Base-by-base conservation (phyloP, 2,113 vertebrate genomes). In the Paramormyrops kingsleyae region DNA sequence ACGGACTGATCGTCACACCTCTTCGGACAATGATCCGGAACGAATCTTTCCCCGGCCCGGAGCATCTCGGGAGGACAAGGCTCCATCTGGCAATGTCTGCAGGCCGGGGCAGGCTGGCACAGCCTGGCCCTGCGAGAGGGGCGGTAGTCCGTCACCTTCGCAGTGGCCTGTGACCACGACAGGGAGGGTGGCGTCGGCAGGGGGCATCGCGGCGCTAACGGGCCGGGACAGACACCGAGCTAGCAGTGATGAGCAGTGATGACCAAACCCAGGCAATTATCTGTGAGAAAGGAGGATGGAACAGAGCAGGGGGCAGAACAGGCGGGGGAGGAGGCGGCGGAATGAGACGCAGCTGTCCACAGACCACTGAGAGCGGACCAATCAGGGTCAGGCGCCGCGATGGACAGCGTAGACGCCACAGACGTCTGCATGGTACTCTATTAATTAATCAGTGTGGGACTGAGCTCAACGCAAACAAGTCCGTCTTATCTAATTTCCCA, bases 21-120 rank as follows among this genome's bases (percentile, higher is more conserved):
- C 85, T 35, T 9, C 85, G 31, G 85, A 35, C n/a, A 15, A 47
- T 35, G 85, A 87, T 53, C 27, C 31, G 31, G 50, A 87, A 53
- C 12, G 31, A 87, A 87, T 53, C 85, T 35, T 31, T 87, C 47
- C 49, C 17, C 31, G 31, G 85, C 50, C 50, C 3, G 50, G 50
- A 5, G 17, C 85, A 2, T 19, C 56, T n/a, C n/a, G 5, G 49
- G 3, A 47, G 50, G 31, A 53, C 85, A 21, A 31, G 24, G 50
- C n/a, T 35, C 85, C 85, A 87, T 87, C 85, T 87, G 85, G 13
- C 27, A 1, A 87, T 87, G 49, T 87, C 85, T 19, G 50, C 85
- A 19, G 50, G 47, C 47, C 13, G 5, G 12, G 15, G 84, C 47
- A 2, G 84, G 5, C 3, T 2, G 2, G 35, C 74, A 80, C 35